Percentiles rank a stretch among this genome's conserved stretches.
These are phyloP conservation scores for Pogonus chalceus DNA, from an alignment of 1,140 invertebrate species.

Conservation along the genomic window DNA sequence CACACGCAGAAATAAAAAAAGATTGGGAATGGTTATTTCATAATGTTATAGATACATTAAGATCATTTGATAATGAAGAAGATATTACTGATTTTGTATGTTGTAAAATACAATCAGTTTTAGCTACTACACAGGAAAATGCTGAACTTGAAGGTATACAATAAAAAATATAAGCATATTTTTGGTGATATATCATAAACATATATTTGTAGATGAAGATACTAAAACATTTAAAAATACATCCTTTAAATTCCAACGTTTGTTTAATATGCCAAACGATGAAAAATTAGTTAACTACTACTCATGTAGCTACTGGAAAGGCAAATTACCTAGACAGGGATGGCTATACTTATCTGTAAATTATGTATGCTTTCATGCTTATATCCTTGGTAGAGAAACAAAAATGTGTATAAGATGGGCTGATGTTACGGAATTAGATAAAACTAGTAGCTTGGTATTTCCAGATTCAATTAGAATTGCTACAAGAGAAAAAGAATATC, in stretches of 20 bases:
- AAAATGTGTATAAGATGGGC: constrained; percentile 80
- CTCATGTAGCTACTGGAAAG: constrained; percentile 92
- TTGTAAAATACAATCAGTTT: constrained; percentile 91
- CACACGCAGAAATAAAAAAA: constrained; percentile 73
- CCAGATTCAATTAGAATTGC: constrained; percentile 78
- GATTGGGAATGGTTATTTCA: constrained; percentile 92
- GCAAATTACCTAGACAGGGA: constrained; percentile 83
- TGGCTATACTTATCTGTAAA: constrained; percentile 94
- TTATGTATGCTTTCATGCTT: constrained; percentile 93
- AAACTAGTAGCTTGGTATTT: constrained; percentile 68
- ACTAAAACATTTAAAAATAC: constrained; percentile 69
- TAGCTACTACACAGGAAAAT: constrained; percentile 53
- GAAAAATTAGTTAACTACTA: constrained; percentile 94
- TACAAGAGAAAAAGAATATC: constrained; percentile 72
- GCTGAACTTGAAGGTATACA: constrained; percentile 27
- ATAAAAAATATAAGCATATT: background rate
- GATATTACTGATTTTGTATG: constrained; percentile 92
- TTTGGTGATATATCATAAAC: background rate
- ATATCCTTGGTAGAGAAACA: constrained; percentile 83
- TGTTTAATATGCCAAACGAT: constrained; percentile 85
- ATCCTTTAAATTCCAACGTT: constrained; percentile 74
- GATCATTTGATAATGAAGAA: constrained; percentile 86
- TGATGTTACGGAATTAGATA: constrained; percentile 62
- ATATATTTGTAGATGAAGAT: constrained; percentile 60
- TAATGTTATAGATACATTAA: constrained; percentile 76